Evolutionary conservation across 1,140 invertebrate genomes (phyloP).

Genomic region (Harlomillsia oculata): DNA sequence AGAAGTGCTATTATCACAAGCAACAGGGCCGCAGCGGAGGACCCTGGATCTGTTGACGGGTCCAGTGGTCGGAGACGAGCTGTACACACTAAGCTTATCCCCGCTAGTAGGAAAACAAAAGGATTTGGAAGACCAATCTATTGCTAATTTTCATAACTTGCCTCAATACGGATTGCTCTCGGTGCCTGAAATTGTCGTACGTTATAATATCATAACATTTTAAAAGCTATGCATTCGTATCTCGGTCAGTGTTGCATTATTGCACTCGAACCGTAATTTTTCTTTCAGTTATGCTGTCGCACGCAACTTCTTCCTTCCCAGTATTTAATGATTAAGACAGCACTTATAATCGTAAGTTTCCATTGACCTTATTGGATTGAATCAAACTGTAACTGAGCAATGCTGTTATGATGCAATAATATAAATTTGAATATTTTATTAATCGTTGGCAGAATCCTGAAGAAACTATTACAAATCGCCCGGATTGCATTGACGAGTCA

Average conservation of each 20-base stretch:
- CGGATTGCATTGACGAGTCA: too few species aligned
- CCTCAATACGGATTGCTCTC: constrained; percentile 16
- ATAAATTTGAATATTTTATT: too few species aligned
- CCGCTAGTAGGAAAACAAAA: constrained; percentile 33
- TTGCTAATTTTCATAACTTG: constrained; percentile 25
- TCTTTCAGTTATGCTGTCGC: constrained; percentile 45
- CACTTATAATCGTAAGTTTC: constrained; percentile 42
- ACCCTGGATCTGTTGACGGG: constrained; percentile 5
- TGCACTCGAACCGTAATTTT: constrained; percentile 22
- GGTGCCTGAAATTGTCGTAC: not conserved
- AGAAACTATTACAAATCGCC: too few species aligned
- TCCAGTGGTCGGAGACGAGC: constrained; percentile 14
- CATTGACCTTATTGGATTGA: too few species aligned
- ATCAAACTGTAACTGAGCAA: too few species aligned
- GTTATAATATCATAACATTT: not conserved
- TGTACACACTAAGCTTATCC: constrained; percentile 11
- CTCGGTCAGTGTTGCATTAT: constrained; percentile 3
- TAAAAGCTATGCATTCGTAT: too few species aligned
- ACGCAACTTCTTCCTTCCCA: constrained; percentile 48
- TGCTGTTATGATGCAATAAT: too few species aligned
- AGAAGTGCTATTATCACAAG: constrained; percentile 25
- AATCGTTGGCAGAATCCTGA: too few species aligned
- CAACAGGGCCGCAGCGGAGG: constrained; percentile 19
- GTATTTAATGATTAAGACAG: constrained; percentile 49
- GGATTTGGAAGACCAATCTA: constrained; percentile 34